phyloP scores from a whole-genome alignment of 2,888 invertebrate species.

The Liposcelis brunnea region DNA sequence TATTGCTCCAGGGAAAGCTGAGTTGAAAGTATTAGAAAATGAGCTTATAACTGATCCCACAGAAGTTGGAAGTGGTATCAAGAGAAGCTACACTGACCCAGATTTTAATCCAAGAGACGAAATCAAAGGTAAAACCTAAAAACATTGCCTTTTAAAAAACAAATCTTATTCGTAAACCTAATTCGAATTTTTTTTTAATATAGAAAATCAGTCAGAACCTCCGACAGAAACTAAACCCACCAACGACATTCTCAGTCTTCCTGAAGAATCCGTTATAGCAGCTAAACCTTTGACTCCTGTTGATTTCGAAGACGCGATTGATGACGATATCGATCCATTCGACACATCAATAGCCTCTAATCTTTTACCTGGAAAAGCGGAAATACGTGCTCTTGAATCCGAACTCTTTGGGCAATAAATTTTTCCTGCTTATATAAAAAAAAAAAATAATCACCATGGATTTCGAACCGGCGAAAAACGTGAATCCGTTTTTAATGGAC shows the following conservation, averaged over 20 bases:
- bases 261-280: constrained; percentile 19
- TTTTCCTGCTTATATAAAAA: constrained; percentile 5
- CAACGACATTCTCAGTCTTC: constrained; percentile 14
- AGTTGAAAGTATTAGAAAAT: constrained; percentile 56
- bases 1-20: constrained; percentile 59
- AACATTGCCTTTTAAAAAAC: constrained; percentile 3
- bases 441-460: constrained; percentile 31
- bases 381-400: constrained; percentile 58
- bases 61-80: constrained; percentile 22
- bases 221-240: constrained; percentile 9
- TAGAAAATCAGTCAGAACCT: too few species aligned
- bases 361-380: constrained; percentile 57
- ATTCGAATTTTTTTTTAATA: neutral
- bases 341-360: constrained; percentile 64
- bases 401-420: constrained; percentile 36
- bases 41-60: constrained; percentile 43
- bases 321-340: constrained; percentile 51
- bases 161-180: too few species aligned
- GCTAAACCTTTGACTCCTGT: constrained; percentile 27
- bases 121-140: constrained; percentile 1
- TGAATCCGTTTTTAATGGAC: constrained; percentile 66
- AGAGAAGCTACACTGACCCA: constrained; percentile 18
- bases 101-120: constrained; percentile 18
- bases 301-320: constrained; percentile 18
- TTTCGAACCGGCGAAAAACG: constrained; percentile 28